These are phyloP conservation scores for Drosophila meridionalis DNA, from an alignment of 2,888 invertebrate species.

Conservation along the genomic window DNA sequence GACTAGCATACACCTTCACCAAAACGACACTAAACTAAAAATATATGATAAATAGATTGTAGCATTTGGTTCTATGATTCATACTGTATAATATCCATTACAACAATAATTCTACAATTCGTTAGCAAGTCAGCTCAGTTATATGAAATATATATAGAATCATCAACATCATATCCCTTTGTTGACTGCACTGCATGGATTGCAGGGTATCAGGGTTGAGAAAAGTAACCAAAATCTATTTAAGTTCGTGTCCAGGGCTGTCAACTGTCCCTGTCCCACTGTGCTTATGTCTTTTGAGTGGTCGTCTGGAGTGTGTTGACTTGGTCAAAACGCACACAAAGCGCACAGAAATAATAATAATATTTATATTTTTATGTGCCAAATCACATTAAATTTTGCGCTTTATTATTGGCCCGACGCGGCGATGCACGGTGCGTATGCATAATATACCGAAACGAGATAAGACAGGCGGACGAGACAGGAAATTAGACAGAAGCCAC, in stretches of 20 bases:
- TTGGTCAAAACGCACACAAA: constrained; percentile 24
- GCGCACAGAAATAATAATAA: constrained; percentile 72
- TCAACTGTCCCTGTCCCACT: constrained; percentile 41
- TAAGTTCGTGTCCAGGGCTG: constrained; percentile 49
- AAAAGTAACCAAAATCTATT: constrained; percentile 47
- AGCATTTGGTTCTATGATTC: neutral
- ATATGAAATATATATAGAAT: neutral
- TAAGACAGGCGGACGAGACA: constrained; percentile 71
- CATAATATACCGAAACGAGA: constrained; percentile 73
- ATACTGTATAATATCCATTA: neutral
- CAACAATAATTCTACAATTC: too few relatives aligned
- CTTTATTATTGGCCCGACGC: constrained; percentile 59
- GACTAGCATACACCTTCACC: neutral
- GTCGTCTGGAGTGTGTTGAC: constrained; percentile 28
- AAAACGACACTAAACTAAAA: neutral
- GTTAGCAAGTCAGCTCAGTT: neutral
- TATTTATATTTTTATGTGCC: constrained; percentile 75
- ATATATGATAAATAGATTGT: neutral
- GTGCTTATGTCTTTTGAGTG: constrained; percentile 35
- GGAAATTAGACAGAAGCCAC: constrained; percentile 62
- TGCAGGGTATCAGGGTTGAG: neutral
- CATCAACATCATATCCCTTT: neutral
- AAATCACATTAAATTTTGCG: constrained; percentile 72
- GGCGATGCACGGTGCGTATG: constrained; percentile 60
- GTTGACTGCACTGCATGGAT: neutral